A percentile compares a stretch with the other conserved stretches of the same genome.
phyloP scores from a whole-genome alignment of 2,797 vertebrate genomes.

The Furcifer pardalis region DNA sequence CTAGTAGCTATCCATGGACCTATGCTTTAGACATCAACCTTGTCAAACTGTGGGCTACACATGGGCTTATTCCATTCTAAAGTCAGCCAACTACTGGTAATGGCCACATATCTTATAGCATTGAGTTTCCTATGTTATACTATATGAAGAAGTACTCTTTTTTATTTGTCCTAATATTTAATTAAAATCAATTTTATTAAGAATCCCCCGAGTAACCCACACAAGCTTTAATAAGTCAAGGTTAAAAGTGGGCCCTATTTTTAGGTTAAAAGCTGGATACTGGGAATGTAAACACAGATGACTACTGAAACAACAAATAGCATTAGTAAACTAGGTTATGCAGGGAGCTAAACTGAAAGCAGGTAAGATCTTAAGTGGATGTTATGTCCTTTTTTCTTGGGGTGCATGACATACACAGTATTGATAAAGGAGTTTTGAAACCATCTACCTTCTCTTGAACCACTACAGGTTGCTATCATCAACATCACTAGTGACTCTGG shows the following conservation, averaged over 20 bases:
- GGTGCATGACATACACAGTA: background rate
- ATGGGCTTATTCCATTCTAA: background rate
- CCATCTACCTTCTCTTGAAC: background rate
- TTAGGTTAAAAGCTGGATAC: background rate
- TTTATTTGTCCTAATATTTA: background rate
- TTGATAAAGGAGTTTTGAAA: background rate
- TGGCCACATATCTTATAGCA: background rate
- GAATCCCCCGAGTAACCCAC: too few species aligned
- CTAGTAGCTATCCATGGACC: too few species aligned
- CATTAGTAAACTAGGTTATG: background rate
- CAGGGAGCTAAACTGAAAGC: background rate
- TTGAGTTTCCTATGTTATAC: background rate
- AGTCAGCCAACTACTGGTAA: background rate
- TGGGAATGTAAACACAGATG: background rate
- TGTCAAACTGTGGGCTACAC: too few species aligned
- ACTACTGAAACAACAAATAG: background rate
- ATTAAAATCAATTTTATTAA: constrained; percentile 18
- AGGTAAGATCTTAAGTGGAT: background rate
- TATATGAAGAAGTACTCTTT: background rate
- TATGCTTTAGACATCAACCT: too few species aligned
- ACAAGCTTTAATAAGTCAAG: background rate
- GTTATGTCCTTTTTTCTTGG: background rate
- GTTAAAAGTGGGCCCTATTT: background rate
- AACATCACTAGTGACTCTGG: background rate
- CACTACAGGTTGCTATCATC: background rate